A percentile compares a stretch with the other conserved stretches of the same genome.
These are phyloP conservation scores for Lepidostoma basale DNA, from an alignment of 1,140 invertebrate genomes.

Conservation along the genomic window DNA sequence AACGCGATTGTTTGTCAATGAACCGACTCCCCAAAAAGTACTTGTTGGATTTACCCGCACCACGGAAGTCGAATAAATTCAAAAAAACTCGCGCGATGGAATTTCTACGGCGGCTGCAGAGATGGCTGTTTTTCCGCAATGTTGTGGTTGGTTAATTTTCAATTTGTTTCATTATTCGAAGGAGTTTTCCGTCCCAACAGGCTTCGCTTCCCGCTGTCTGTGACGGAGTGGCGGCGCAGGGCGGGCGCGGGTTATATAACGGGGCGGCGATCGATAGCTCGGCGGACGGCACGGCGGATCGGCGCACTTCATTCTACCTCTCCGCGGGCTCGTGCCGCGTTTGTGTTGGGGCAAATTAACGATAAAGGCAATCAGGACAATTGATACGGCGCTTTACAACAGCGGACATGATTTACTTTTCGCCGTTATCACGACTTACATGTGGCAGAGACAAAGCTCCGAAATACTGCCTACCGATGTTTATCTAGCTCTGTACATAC, in stretches of 20 bases:
- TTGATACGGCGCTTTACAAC: background rate
- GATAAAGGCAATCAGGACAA: background rate
- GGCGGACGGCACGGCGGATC: conserved; percentile 18
- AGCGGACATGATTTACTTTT: background rate
- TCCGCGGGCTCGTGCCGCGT: background rate
- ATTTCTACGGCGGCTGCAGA: background rate
- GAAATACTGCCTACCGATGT: too few relatives aligned
- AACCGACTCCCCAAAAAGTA: conserved; percentile 27
- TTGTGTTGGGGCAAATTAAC: background rate
- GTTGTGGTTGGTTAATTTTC: background rate
- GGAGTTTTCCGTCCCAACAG: conserved; percentile 5
- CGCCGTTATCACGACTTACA: too few relatives aligned
- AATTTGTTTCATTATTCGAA: background rate
- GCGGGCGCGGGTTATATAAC: conserved; percentile 39
- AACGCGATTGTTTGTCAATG: conserved; percentile 28
- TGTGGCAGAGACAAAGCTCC: too few relatives aligned
- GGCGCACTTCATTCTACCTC: conserved; percentile 10
- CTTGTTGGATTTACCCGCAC: conserved; percentile 33
- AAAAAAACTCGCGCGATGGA: background rate
- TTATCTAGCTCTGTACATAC: too few relatives aligned
- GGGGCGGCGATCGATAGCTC: conserved; percentile 38
- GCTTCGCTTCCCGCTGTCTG: conserved; percentile 3
- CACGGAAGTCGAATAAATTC: background rate
- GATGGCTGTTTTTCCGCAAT: background rate
- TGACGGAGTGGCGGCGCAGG: conserved; percentile 20